Evolutionary conservation across 2,113 vertebrate species (phyloP), one percentile per base, ranked within the genome.

Genomic region (Gobio gobio): DNA sequence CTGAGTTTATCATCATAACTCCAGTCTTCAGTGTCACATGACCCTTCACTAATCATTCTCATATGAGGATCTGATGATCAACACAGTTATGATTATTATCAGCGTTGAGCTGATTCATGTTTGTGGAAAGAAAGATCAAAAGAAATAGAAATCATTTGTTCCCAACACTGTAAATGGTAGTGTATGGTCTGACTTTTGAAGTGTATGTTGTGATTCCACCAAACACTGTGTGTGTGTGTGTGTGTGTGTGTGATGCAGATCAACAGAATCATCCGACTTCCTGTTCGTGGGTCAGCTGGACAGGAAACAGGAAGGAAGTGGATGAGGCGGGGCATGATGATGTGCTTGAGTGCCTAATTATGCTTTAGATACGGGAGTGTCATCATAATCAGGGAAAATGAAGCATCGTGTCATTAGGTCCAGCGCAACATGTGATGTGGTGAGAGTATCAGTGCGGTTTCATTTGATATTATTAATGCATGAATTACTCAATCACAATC

Each of bases 261-360:
- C 84, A 78, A 82, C 77, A 82, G 86, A 91, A 90, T 68, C 40
- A 86, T 83, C 86, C 84, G 82, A 87, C 88, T 93, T 93, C 91
- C 92, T 92, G 93, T 89, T 87, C 81, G 85, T 82, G 3, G 89
- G 91, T 92, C 91, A 93, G 83, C 90, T 79, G 89, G 88, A 91
- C 90, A 90, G 90, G 94, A 94, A 94, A 83, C 90, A 93, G 92
- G 92, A 93, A 93, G 90, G 91, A 91, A 93, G 86, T 87, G 13
- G 78, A 78, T 43, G 54, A 82, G 85, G 85, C 85, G 85, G 74
- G 73, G 83, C 78, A 86, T 47, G 66, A 54, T 33, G 47, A 84
- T 75, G 40, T 58, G 58, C 20, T 9, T 33, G 49, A 58, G 59
- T 47, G 51, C 49, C 14, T 59, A 63, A 40, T 51, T 56, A 18